phyloP scores from a whole-genome alignment of 1,140 invertebrate species.

The Eupeodes corollae region DNA sequence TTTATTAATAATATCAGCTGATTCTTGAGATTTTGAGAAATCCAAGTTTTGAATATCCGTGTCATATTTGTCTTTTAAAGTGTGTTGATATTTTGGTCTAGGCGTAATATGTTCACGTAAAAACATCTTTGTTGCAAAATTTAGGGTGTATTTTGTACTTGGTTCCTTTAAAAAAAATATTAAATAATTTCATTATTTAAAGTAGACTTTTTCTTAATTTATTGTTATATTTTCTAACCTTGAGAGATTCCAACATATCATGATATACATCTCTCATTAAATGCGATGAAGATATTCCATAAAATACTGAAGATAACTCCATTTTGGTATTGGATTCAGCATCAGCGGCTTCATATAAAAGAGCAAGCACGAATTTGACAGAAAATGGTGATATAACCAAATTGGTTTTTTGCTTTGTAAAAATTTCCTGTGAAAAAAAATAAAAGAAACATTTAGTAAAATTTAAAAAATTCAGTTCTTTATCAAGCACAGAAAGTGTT shows the following conservation, averaged over 20 bases:
- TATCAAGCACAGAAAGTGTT: no score
- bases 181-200: not conserved
- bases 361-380: conserved; percentile 58
- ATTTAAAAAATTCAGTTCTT: no score
- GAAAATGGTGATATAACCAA: conserved; percentile 70
- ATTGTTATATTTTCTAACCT: conserved; percentile 7
- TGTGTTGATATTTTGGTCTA: conserved; percentile 47
- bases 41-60: conserved; percentile 51
- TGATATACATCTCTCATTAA: conserved; percentile 41
- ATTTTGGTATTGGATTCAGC: conserved; percentile 51
- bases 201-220: not conserved
- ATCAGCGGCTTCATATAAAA: conserved; percentile 59
- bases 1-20: conserved; percentile 51
- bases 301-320: conserved; percentile 40
- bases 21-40: conserved; percentile 43
- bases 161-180: conserved; percentile 22
- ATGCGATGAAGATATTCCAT: conserved; percentile 35
- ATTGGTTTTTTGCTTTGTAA: conserved; percentile 38
- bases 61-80: conserved; percentile 40
- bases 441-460: no score
- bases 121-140: conserved; percentile 54
- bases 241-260: conserved; percentile 41
- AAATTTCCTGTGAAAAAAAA: no score
- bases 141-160: conserved; percentile 22
- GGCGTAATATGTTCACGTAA: conserved; percentile 44